Conservation (phyloP, 2,113 vertebrate species). For the Ptilonorhynchus violaceus region DNA sequence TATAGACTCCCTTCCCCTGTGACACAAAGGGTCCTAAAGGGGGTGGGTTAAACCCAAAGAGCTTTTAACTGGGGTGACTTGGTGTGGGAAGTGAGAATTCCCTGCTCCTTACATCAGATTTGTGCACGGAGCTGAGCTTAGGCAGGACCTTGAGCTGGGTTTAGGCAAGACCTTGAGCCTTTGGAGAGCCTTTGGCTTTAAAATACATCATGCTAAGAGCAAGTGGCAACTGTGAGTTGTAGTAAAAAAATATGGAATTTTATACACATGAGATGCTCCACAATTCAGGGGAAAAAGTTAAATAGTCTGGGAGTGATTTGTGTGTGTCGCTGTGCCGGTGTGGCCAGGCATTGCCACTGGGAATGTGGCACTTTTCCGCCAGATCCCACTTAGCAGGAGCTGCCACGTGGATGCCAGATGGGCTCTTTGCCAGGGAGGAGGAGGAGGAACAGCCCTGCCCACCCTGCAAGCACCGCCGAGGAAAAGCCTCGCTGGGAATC, state of each 20-base stretch:
- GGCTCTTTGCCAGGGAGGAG: constrained; percentile 5
- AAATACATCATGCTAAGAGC: not conserved
- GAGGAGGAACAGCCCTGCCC: not conserved
- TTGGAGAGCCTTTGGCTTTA: not conserved
- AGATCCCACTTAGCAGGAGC: not conserved
- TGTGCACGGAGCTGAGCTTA: not conserved
- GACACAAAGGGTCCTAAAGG: not conserved
- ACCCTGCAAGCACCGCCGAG: fast-evolving
- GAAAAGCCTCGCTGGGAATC: not conserved
- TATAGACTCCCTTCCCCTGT: not conserved
- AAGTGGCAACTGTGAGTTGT: not conserved
- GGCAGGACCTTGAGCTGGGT: not conserved
- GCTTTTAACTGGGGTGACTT: not conserved
- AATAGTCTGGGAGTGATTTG: constrained; percentile 23
- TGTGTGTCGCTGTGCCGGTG: not conserved
- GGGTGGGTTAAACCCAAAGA: not conserved
- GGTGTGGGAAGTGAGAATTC: not conserved
- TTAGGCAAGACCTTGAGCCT: not conserved
- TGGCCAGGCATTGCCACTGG: not conserved
- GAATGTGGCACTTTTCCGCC: constrained; percentile 25
- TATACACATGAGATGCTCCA: not conserved
- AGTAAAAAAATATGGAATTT: not conserved
- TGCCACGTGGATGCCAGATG: constrained; percentile 57
- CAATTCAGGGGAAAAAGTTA: not conserved
- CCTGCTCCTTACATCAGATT: not conserved